Base-by-base conservation (phyloP, 2,797 vertebrate genomes). In the Enteromius mattozi region DNA sequence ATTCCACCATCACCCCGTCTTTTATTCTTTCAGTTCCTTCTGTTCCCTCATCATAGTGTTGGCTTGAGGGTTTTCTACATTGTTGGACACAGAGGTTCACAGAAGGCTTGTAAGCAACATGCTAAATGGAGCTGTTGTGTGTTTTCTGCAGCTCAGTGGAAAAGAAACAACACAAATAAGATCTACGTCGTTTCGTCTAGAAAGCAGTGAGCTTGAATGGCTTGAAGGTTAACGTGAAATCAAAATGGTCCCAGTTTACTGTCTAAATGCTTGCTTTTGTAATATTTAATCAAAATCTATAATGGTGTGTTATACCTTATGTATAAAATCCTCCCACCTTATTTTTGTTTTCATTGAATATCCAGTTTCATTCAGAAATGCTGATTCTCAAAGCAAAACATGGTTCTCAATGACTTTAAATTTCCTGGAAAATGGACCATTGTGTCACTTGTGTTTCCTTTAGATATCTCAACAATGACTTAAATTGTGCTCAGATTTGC, bases 11-110 rank as follows among this genome's bases (percentile, higher is more conserved):
- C 19, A 37, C n/a, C 33, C 45, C 19, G 0, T 69, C 75, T 78
- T 27, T 78, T 24, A 16, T 63, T 59, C 27, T 74, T 69, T 69
- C 47, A 10, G 21, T 45, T 47, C 2, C n/a, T 35, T 63, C 54
- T 47, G 21, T 49, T 68, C 45, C 33, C 21, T 61, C 14, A 9
- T 78, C 51, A 45, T 30, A 24, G 35, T 13, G 33, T 13, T 68
- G 72, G 45, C 72, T 69, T 56, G 6, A 70, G 65, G 82, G 82
- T n/a, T 69, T 77, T 59, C 74, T 24, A 10, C 3, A 3, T 69
- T 42, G 30, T 69, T 45, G 27, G 14, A 61, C 51, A 54, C 30
- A 40, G n/a, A 66, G n/a, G 33, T 56, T 30, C 27, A 59, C 51
- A 61, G n/a, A 68, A 63, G 24, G 47, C 45, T 10, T 65, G 42